Conservation (phyloP, 2,888 invertebrate genomes). For the Enchytraeus crypticus region DNA sequence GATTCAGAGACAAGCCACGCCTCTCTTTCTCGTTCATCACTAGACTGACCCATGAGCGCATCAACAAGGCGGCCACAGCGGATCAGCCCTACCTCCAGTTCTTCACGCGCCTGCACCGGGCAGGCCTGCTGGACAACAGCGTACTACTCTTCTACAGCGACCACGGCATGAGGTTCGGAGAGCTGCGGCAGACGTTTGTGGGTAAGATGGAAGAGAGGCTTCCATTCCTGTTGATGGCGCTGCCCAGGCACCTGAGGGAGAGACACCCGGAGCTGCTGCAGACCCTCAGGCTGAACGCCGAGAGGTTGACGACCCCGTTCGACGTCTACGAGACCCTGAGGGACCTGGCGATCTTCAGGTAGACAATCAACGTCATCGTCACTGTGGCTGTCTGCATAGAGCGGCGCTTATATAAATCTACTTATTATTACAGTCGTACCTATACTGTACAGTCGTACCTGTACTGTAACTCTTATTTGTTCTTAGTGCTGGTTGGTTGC, state of each 20-base stretch:
- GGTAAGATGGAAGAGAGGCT: conserved; percentile 71
- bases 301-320: conserved; percentile 68
- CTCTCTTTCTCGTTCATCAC: conserved; percentile 79
- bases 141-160: conserved; percentile 61
- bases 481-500: no score
- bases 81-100: conserved; percentile 60
- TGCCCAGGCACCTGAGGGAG: conserved; percentile 65
- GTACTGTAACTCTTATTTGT: no score
- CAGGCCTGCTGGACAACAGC: conserved; percentile 35
- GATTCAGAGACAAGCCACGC: conserved; percentile 57
- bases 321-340: conserved; percentile 71
- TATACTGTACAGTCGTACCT: no score
- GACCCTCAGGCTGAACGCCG: conserved; percentile 61
- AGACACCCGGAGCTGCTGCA: conserved; percentile 52
- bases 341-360: no score
- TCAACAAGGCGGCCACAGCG: conserved; percentile 68
- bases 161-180: conserved; percentile 80
- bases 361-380: no score
- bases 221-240: conserved; percentile 65
- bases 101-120: conserved; percentile 51
- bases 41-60: conserved; percentile 72
- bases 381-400: no score
- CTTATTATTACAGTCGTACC: no score
- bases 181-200: conserved; percentile 71
- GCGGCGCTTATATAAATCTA: no score